Conservation (phyloP, 2,888 invertebrate genomes). For the Rhagonycha fulva region DNA sequence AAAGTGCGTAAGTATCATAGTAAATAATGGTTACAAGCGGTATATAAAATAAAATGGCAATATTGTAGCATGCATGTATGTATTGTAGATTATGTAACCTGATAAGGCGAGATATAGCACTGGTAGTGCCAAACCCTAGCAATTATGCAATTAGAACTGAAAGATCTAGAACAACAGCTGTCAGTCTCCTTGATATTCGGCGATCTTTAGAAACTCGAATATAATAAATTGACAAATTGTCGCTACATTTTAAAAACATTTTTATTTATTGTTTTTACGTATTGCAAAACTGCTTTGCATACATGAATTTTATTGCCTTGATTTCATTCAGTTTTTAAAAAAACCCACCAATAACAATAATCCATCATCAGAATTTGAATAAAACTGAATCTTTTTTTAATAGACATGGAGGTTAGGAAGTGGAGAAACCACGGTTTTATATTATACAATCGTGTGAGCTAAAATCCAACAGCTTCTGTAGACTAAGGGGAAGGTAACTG, state of each 20-base stretch:
- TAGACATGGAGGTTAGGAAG: no score
- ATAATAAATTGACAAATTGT: background rate
- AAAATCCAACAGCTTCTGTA: no score
- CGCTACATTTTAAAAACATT: background rate
- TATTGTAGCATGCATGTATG: background rate
- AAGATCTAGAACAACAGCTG: constrained; percentile 24
- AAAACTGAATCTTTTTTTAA: background rate
- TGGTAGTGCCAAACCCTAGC: constrained; percentile 23
- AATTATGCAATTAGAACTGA: constrained; percentile 18
- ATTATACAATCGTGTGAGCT: no score
- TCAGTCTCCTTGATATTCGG: constrained; percentile 8
- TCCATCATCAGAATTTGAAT: background rate
- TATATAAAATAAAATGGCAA: constrained; percentile 6
- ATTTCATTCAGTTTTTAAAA: background rate
- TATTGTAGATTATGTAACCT: constrained; percentile 20
- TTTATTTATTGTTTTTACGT: constrained; percentile 1
- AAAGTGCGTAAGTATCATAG: background rate
- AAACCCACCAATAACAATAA: background rate
- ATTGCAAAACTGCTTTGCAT: background rate
- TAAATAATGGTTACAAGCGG: background rate
- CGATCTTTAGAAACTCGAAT: constrained; percentile 4
- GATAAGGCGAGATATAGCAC: constrained; percentile 24
- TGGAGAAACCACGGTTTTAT: no score
- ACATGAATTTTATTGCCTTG: background rate
- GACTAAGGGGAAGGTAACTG: no score